phyloP scores from a whole-genome alignment of 2,113 vertebrate species.

The Pelecanoides urinatrix region DNA sequence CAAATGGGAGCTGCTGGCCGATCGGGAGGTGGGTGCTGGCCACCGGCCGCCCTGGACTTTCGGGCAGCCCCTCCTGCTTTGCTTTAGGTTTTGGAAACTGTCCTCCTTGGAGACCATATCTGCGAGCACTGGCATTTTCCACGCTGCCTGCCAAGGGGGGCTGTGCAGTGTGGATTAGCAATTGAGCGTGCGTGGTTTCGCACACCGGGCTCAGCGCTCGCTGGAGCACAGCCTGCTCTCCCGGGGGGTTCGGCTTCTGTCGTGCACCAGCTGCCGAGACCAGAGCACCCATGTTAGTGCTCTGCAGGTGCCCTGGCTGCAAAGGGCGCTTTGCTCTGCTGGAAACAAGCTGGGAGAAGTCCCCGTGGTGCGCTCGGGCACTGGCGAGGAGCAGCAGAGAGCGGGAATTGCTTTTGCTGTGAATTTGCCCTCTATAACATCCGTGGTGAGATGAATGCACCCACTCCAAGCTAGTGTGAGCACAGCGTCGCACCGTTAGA shows the following conservation, averaged over 20 bases:
- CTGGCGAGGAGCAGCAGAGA: background rate
- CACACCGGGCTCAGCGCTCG: fast-evolving
- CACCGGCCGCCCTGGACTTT: background rate
- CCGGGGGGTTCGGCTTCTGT: background rate
- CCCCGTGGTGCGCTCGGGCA: fast-evolving
- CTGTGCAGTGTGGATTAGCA: background rate
- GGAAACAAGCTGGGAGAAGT: background rate
- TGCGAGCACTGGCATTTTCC: slow-evolving; percentile 45
- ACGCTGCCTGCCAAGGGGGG: slow-evolving; percentile 13
- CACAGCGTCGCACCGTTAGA: background rate
- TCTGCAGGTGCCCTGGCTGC: background rate
- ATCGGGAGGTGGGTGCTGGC: background rate
- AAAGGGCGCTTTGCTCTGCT: background rate
- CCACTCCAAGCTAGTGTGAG: background rate
- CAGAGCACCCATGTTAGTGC: background rate
- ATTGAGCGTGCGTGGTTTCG: background rate
- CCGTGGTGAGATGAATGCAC: background rate
- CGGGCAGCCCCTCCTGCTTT: background rate
- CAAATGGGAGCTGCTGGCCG: background rate
- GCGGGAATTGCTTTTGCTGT: background rate
- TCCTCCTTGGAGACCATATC: slow-evolving; percentile 48
- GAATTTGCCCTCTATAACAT: background rate
- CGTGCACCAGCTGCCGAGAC: fast-evolving
- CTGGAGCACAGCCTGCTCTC: background rate
- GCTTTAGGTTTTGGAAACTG: slow-evolving; percentile 36